Percentiles rank a stretch among this genome's conserved stretches.
phyloP scores from a whole-genome alignment of 2,797 vertebrate species.

The Lycodopsis pacificus region DNA sequence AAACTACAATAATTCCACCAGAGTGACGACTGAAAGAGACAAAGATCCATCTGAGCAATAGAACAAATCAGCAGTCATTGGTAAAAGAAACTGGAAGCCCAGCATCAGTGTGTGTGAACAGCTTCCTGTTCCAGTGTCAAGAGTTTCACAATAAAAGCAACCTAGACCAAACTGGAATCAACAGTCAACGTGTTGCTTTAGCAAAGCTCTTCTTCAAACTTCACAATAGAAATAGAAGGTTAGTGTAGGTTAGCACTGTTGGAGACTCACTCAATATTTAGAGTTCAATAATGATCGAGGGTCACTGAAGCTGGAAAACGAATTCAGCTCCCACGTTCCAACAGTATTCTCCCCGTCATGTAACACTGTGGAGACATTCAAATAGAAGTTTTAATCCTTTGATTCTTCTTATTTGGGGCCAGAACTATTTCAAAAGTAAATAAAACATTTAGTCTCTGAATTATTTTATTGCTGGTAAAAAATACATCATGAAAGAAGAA shows the following conservation, averaged over 20 bases:
- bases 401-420: neutral
- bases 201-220: neutral
- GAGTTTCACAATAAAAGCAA: too few species aligned
- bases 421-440: neutral
- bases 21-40: too few species aligned
- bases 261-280: neutral
- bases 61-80: too few species aligned
- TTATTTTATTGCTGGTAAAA: neutral
- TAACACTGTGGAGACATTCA: neutral
- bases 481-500: neutral
- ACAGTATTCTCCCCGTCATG: neutral
- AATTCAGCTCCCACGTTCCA: neutral
- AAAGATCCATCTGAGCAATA: too few species aligned
- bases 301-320: neutral
- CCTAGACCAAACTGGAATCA: too few species aligned
- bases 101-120: too few species aligned
- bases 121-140: too few species aligned
- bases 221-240: neutral
- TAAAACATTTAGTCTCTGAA: neutral
- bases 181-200: neutral
- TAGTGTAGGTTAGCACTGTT: neutral
- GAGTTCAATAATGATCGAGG: neutral
- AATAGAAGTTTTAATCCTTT: neutral
- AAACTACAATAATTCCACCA: too few species aligned
- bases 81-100: too few species aligned